These are phyloP conservation scores for Isichthys henryi DNA, from an alignment of 2,113 vertebrate genomes.

Conservation along the genomic window DNA sequence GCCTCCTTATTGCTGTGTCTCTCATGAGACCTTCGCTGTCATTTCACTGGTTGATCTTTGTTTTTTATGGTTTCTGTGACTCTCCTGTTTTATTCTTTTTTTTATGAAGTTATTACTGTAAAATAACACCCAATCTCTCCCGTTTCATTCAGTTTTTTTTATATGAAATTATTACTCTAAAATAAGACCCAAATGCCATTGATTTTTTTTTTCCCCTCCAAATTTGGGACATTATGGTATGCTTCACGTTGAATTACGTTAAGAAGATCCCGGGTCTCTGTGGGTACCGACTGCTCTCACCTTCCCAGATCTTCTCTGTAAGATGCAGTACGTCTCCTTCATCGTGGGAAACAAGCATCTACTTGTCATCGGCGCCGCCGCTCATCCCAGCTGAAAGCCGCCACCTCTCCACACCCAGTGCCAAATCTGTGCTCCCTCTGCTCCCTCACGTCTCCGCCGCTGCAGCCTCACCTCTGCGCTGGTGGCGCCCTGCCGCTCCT, in stretches of 20 bases:
- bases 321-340: background rate
- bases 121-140: background rate
- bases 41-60: background rate
- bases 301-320: background rate
- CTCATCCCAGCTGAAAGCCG: background rate
- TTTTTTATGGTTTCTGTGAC: background rate
- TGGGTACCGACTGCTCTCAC: background rate
- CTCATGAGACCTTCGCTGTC: background rate
- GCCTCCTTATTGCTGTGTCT: background rate
- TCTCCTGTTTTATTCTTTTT: background rate
- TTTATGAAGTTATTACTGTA: background rate
- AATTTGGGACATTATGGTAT: background rate
- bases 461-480: background rate
- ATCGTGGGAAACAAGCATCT: background rate
- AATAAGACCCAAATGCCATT: background rate
- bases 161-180: background rate
- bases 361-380: background rate
- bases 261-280: background rate
- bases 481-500: background rate
- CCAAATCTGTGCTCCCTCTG: background rate
- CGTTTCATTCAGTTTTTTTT: background rate
- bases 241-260: background rate
- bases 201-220: background rate
- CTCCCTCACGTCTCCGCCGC: too few species aligned
- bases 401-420: background rate